Evolutionary conservation across 1,140 invertebrate species (phyloP).

Genomic region (Liolophura sinensis): DNA sequence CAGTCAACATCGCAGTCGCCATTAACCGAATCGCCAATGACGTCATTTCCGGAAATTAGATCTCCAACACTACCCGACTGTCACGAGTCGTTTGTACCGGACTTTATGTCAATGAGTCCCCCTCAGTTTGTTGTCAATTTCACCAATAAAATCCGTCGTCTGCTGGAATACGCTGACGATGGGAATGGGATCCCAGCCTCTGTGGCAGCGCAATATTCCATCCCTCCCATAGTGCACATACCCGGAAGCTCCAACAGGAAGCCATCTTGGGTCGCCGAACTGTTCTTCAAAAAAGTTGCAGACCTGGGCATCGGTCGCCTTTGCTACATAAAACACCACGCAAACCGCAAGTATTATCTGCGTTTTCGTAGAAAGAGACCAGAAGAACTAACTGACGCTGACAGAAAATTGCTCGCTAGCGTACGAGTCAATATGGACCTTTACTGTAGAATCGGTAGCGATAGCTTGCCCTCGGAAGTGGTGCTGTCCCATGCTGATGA

Average conservation of each 20-base stretch:
- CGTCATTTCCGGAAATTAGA: too few species aligned
- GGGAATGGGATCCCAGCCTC: conserved; percentile 34
- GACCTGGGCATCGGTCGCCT: conserved; percentile 27
- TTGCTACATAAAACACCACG: conserved; percentile 29
- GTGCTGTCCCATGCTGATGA: too few species aligned
- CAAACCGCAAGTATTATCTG: conserved; percentile 31
- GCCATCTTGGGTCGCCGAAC: conserved; percentile 29
- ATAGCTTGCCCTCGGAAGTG: too few species aligned
- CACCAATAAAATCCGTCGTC: conserved; percentile 27
- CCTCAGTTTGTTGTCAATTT: conserved; percentile 28
- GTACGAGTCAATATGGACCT: conserved; percentile 31
- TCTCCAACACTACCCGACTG: too few species aligned
- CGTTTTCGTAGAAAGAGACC: conserved; percentile 30
- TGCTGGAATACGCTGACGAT: conserved; percentile 34
- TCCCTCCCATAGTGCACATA: conserved; percentile 30
- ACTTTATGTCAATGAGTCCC: conserved; percentile 26
- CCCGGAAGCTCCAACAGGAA: conserved; percentile 32
- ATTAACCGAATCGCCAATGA: too few species aligned
- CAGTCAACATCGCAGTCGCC: too few species aligned
- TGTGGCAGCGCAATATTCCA: conserved; percentile 35
- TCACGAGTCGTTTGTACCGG: conserved; percentile 9
- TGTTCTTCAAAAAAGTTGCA: conserved; percentile 25
- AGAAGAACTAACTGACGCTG: conserved; percentile 19
- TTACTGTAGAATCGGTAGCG: conserved; percentile 22
- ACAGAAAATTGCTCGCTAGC: conserved; percentile 24